These are phyloP conservation scores for Drosophila mayri DNA, from an alignment of 1,140 invertebrate genomes.

Conservation along the genomic window DNA sequence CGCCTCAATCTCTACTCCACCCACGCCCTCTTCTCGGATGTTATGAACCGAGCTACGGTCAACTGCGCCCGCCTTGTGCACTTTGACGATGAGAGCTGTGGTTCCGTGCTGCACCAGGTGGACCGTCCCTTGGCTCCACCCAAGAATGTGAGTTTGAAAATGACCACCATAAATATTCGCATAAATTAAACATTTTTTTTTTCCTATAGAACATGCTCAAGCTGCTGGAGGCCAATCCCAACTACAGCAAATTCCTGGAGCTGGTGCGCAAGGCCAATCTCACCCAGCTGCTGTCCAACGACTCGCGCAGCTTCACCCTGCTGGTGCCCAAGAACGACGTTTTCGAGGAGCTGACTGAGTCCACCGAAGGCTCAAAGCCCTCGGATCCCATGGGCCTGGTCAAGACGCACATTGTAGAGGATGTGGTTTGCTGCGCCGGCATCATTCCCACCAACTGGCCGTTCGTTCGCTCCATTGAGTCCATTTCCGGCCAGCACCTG, in stretches of 20 bases:
- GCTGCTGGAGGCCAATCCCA: slow-evolving; percentile 73
- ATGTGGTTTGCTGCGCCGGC: slow-evolving; percentile 88
- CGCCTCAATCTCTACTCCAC: slow-evolving; percentile 87
- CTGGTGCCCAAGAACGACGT: slow-evolving; percentile 89
- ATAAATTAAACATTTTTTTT: background rate
- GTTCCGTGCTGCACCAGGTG: slow-evolving; percentile 87
- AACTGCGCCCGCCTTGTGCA: slow-evolving; percentile 88
- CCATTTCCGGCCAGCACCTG: slow-evolving; percentile 84
- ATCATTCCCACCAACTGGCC: slow-evolving; percentile 86
- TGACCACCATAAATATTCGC: accelerated
- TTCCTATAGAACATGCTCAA: slow-evolving; percentile 68
- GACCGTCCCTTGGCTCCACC: slow-evolving; percentile 87
- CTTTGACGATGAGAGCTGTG: slow-evolving; percentile 88
- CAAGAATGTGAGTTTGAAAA: slow-evolving; percentile 72
- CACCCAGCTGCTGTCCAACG: slow-evolving; percentile 71
- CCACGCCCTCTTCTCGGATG: slow-evolving; percentile 86
- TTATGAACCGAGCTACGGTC: slow-evolving; percentile 86
- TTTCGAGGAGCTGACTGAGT: slow-evolving; percentile 85
- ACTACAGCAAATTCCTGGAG: slow-evolving; percentile 82
- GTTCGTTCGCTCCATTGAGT: slow-evolving; percentile 86
- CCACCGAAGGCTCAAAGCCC: slow-evolving; percentile 55
- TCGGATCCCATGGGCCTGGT: slow-evolving; percentile 66
- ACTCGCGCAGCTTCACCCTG: slow-evolving; percentile 85
- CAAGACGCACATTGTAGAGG: slow-evolving; percentile 84
- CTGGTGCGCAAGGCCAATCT: slow-evolving; percentile 78